A percentile compares a stretch with the other conserved stretches of the same genome.
phyloP scores from a whole-genome alignment of 1,140 invertebrate genomes.

The Dendroctonus ponderosae region DNA sequence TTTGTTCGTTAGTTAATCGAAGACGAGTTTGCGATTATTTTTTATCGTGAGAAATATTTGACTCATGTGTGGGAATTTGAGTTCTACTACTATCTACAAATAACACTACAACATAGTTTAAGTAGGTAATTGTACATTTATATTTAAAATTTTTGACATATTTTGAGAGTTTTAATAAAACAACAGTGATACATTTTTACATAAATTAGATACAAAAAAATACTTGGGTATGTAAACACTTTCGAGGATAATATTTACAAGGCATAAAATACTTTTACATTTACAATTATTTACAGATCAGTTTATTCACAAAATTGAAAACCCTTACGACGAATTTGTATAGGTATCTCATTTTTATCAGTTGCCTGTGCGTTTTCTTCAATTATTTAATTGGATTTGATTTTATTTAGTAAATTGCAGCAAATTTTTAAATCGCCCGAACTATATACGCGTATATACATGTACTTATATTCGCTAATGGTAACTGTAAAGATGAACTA shows the following conservation, averaged over 20 bases:
- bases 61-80: too few species aligned
- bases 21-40: too few species aligned
- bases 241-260: slow-evolving; percentile 24
- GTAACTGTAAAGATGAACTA: too few species aligned
- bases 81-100: too few species aligned
- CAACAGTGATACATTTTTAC: slow-evolving; percentile 32
- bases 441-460: background rate
- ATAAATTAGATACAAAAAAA: slow-evolving; percentile 33
- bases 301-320: too few species aligned
- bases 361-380: too few species aligned
- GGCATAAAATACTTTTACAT: slow-evolving; percentile 21
- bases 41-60: too few species aligned
- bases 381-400: slow-evolving; percentile 2
- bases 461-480: too few species aligned
- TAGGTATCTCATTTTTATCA: too few species aligned
- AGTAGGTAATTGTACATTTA: slow-evolving; percentile 22
- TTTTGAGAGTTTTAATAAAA: slow-evolving; percentile 30
- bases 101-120: background rate
- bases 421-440: background rate
- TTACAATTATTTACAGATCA: slow-evolving; percentile 17
- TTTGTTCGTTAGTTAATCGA: too few species aligned
- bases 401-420: background rate
- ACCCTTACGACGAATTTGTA: too few species aligned
- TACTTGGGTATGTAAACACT: slow-evolving; percentile 30
- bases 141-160: slow-evolving; percentile 29